phyloP scores from a whole-genome alignment of 2,888 invertebrate species.

The Athalia cordata region DNA sequence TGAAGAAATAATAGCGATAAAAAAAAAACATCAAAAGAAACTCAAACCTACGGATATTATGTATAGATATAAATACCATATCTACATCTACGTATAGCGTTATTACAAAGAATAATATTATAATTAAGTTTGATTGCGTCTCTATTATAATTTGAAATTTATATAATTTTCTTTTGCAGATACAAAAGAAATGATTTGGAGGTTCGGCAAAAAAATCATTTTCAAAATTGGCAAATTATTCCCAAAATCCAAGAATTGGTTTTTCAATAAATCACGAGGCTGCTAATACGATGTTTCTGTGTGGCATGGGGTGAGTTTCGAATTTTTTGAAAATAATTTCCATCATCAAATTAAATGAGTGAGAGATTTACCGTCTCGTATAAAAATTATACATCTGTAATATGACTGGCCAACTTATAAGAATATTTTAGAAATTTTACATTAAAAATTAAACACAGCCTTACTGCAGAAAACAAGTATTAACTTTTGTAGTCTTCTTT shows the following conservation, averaged over 20 bases:
- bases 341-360: too few species aligned
- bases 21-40: not conserved
- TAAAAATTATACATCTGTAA: not conserved
- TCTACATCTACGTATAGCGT: not conserved
- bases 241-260: too few species aligned
- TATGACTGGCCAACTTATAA: not conserved
- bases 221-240: too few species aligned
- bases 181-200: too few species aligned
- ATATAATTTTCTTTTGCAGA: not conserved
- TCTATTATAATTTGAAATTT: constrained; percentile 25
- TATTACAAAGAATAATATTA: not conserved
- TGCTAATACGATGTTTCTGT: too few species aligned
- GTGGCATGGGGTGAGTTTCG: too few species aligned
- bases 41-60: not conserved
- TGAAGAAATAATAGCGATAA: not conserved
- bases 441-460: constrained; percentile 59
- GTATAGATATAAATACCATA: constrained; percentile 4
- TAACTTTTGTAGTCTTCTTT: constrained; percentile 24
- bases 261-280: too few species aligned
- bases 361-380: not conserved
- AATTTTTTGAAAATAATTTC: too few species aligned
- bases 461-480: constrained; percentile 36
- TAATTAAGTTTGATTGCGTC: constrained; percentile 50
- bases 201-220: too few species aligned
- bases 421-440: not conserved